Conservation (phyloP, 2,113 vertebrate genomes). For the Cariama cristata region DNA sequence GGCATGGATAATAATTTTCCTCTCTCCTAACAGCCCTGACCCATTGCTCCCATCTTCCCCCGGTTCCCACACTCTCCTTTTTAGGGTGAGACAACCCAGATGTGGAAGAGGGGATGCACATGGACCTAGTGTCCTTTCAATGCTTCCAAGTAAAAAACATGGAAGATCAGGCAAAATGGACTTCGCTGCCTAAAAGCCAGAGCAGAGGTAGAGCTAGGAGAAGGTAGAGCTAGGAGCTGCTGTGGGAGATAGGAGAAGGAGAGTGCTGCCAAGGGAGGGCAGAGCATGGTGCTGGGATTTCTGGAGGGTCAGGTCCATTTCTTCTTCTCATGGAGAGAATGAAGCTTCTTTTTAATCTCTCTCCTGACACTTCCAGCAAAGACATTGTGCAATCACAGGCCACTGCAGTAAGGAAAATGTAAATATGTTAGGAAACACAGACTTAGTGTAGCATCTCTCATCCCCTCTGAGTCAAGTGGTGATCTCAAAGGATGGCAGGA, state of each 20-base stretch:
- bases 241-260: neutral
- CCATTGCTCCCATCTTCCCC: neutral
- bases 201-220: neutral
- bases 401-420: neutral
- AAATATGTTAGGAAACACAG: neutral
- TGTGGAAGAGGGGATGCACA: neutral
- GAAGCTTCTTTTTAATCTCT: neutral
- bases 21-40: neutral
- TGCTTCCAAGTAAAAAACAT: neutral
- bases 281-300: neutral
- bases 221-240: neutral
- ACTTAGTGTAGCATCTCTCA: neutral
- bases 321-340: neutral
- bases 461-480: rapidly evolving
- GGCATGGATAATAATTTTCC: neutral
- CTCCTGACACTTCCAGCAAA: neutral
- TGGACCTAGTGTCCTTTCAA: neutral
- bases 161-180: neutral
- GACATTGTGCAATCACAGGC: neutral
- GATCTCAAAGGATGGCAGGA: neutral
- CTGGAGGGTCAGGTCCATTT: neutral
- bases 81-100: neutral
- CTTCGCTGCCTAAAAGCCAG: neutral
- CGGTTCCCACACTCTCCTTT: too few relatives aligned
- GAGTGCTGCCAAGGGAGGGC: neutral